Conservation (phyloP, 2,888 invertebrate genomes). For the Xestobium rufovillosum region DNA sequence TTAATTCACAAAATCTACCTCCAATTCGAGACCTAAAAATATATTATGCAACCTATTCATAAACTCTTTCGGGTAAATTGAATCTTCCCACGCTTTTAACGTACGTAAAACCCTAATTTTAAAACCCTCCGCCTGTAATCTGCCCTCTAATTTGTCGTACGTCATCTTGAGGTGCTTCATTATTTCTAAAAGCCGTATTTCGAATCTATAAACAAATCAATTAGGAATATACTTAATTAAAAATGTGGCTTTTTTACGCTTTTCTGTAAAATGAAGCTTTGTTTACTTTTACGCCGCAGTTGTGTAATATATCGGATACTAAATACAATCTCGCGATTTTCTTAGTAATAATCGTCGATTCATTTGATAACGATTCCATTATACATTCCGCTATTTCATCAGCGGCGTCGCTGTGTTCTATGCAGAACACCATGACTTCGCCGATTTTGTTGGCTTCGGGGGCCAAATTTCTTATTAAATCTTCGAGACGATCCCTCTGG, state of each 20-base stretch:
- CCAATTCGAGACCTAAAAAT: constrained; percentile 70
- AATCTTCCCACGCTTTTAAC: constrained; percentile 96
- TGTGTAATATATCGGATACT: constrained; percentile 93
- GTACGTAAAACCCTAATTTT: constrained; percentile 83
- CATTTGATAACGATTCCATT: constrained; percentile 73
- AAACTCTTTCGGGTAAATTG: constrained; percentile 92
- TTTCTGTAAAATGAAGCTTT: constrained; percentile 91
- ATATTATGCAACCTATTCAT: constrained; percentile 80
- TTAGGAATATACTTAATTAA: constrained; percentile 8
- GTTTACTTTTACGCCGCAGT: constrained; percentile 91
- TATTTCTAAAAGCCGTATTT: constrained; percentile 69
- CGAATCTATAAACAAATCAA: constrained; percentile 56
- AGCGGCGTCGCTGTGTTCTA: constrained; percentile 96
- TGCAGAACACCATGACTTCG: constrained; percentile 98
- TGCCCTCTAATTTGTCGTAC: constrained; percentile 67
- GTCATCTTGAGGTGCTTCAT: constrained; percentile 68
- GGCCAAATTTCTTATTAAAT: constrained; percentile 76
- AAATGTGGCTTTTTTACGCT: constrained; percentile 49
- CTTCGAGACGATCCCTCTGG: constrained; percentile 88
- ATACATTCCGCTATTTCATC: constrained; percentile 93
- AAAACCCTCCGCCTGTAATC: constrained; percentile 93
- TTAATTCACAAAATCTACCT: constrained; percentile 24
- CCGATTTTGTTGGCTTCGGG: constrained; percentile 77
- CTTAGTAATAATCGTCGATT: constrained; percentile 70
- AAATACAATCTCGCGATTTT: constrained; percentile 92